A percentile compares a stretch with the other conserved stretches of the same genome.
These are phyloP conservation scores for Sebastes fasciatus DNA, from an alignment of 2,113 vertebrate genomes.

Conservation along the genomic window DNA sequence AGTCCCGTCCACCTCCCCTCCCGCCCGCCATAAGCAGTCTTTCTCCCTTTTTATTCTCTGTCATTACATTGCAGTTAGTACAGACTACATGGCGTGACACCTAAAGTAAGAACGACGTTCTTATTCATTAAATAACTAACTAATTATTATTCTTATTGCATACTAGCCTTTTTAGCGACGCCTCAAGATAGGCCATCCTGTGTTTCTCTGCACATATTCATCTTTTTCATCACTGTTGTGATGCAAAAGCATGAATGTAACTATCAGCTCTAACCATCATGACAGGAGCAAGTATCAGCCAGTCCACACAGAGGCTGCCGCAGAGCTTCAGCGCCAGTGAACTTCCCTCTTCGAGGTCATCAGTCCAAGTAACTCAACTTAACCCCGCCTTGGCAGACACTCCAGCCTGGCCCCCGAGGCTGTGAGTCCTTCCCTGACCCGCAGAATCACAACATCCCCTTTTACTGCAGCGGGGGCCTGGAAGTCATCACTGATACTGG, in stretches of 20 bases:
- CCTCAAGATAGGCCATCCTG: too few relatives aligned
- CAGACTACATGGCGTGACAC: too few relatives aligned
- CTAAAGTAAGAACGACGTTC: too few relatives aligned
- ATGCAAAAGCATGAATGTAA: constrained; percentile 3
- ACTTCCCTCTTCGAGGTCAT: constrained; percentile 67
- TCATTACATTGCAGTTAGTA: too few relatives aligned
- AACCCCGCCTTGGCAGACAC: constrained; percentile 56
- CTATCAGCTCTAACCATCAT: not conserved
- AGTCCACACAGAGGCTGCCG: constrained; percentile 4
- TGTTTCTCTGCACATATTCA: not conserved
- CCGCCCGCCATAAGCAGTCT: too few relatives aligned
- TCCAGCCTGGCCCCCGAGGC: constrained; percentile 47
- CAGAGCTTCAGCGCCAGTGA: constrained; percentile 44
- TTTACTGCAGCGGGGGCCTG: constrained; percentile 61
- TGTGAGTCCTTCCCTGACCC: constrained; percentile 56
- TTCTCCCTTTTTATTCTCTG: too few relatives aligned
- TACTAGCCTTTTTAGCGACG: not conserved
- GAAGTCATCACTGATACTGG: constrained; percentile 70
- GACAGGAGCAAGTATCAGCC: constrained; percentile 14
- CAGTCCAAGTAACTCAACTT: constrained; percentile 46
- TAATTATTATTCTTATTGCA: too few relatives aligned
- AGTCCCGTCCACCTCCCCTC: too few relatives aligned
- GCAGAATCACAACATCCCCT: constrained; percentile 62
- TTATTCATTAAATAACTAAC: too few relatives aligned
- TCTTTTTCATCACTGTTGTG: not conserved